phyloP scores from a whole-genome alignment of 1,140 invertebrate genomes.

The Lethocerus indicus region DNA sequence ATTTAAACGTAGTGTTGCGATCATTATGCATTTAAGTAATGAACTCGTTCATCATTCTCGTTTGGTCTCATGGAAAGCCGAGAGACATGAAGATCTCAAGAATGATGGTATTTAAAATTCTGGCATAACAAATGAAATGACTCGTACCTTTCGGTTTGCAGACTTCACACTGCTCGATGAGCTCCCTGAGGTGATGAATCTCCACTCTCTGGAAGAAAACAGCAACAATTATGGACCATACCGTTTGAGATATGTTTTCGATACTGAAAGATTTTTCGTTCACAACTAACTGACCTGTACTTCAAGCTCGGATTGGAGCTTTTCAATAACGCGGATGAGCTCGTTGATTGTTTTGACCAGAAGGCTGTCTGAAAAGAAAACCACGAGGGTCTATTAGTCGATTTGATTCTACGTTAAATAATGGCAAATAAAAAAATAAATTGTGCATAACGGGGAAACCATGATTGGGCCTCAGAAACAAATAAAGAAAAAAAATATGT shows the following conservation, averaged over 20 bases:
- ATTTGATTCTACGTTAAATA: too few species aligned
- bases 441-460: too few species aligned
- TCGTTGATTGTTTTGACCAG: constrained; percentile 50
- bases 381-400: neutral
- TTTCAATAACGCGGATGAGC: constrained; percentile 51
- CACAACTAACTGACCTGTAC: constrained; percentile 26
- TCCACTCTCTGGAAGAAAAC: constrained; percentile 41
- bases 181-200: constrained; percentile 44
- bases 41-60: neutral
- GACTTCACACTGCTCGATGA: constrained; percentile 61
- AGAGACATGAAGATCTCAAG: constrained; percentile 17
- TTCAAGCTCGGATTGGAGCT: constrained; percentile 46
- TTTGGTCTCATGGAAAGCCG: neutral
- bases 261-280: neutral
- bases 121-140: too few species aligned
- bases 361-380: constrained; percentile 34
- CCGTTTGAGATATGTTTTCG: neutral
- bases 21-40: constrained; percentile 1
- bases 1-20: neutral
- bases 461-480: too few species aligned
- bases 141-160: too few species aligned
- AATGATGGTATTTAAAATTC: too few species aligned
- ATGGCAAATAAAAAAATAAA: too few species aligned
- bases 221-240: constrained; percentile 1
- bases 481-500: neutral